These are phyloP conservation scores for Nymphalis urticae DNA, from an alignment of 2,888 invertebrate genomes.

Conservation along the genomic window DNA sequence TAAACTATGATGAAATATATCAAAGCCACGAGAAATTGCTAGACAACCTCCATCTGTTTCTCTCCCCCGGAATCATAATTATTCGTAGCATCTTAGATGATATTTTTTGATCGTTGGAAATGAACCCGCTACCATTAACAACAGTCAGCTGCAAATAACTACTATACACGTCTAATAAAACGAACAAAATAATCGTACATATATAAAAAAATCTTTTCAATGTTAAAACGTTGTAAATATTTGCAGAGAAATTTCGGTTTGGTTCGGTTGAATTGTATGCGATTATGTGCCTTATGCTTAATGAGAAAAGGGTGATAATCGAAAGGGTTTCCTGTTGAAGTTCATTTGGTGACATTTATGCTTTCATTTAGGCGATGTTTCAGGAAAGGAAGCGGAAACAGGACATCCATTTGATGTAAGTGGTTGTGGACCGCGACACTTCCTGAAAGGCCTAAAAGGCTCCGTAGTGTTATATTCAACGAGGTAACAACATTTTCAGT, in stretches of 20 bases:
- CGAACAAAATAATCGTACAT: too few relatives aligned
- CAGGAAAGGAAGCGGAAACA: conserved; percentile 33
- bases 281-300: neutral
- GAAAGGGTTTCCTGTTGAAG: neutral
- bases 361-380: conserved; percentile 21
- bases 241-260: conserved; percentile 9
- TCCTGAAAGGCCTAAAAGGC: conserved; percentile 23
- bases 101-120: too few relatives aligned
- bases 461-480: conserved; percentile 10
- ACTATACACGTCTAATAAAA: too few relatives aligned
- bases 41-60: too few relatives aligned
- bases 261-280: neutral
- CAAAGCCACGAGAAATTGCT: too few relatives aligned
- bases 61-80: too few relatives aligned
- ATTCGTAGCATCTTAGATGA: too few relatives aligned
- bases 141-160: too few relatives aligned
- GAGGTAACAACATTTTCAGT: neutral
- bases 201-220: too few relatives aligned
- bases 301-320: neutral
- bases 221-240: conserved; percentile 14
- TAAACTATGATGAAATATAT: too few relatives aligned
- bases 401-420: conserved; percentile 35
- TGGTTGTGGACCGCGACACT: conserved; percentile 23
- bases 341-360: conserved; percentile 6
- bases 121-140: too few relatives aligned